Evolutionary conservation across 2,113 vertebrate species (phyloP), one percentile per base, ranked within the genome.

Genomic region (Spheniscus mendiculus): DNA sequence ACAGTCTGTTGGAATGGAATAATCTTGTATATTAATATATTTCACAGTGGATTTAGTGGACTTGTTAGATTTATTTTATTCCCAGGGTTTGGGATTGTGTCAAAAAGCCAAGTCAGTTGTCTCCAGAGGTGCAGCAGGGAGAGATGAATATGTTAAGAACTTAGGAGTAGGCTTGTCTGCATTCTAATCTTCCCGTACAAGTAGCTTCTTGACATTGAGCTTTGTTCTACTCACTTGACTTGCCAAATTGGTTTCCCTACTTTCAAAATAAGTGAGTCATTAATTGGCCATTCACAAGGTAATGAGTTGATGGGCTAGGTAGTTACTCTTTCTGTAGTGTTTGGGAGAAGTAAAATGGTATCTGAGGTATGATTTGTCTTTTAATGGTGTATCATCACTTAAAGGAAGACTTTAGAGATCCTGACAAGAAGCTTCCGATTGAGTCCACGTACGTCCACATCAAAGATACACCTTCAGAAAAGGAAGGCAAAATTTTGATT

Each of bases 371-470:
- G 10, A 25, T 71, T 71, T 93, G 44, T 63, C 44, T 81, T 79
- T 76, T 93, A 58, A 79, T 67, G 15, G 14, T 76, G 8, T 72
- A 20, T 90, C 38, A 88, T 83, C 84, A 53, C 86, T 88, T 78
- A 47, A 13, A 99, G 98, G 98, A 98, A 74, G 98, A 99, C 29
- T 96, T 98, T 53, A 47, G 93, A 56, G 97, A 98, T 92, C 93
- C 92, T 12, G 97, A 98, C 42, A 98, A 77, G 83, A 98, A 98
- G 76, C 89, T 96, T 83, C 98, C 98, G 19, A 96, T 98, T 8
- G 98, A 99, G 66, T 97, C 98, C 82, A 98, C 98, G 0, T 98
- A 98, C 6, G 98, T 98, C 56, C 98, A 83, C 72, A 97, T 98
- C 83, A 98, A 96, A 95, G 98, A 98, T 10, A 96, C 97, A 8